Percentiles rank a stretch among this genome's conserved stretches.
These are phyloP conservation scores for Chlamydotis undulata DNA, from an alignment of 2,113 vertebrate species.

Conservation along the genomic window DNA sequence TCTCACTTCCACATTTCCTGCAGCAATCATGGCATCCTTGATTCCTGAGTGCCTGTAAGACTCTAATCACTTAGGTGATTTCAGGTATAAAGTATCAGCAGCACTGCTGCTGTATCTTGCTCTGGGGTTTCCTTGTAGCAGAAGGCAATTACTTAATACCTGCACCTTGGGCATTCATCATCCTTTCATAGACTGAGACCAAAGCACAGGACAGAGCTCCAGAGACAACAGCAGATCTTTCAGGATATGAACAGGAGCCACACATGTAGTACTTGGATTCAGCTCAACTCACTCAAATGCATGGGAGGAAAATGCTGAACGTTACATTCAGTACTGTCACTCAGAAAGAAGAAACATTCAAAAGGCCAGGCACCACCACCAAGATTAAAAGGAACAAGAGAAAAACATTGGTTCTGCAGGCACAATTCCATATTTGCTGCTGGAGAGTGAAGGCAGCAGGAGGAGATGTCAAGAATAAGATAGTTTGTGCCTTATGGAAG, in stretches of 20 bases:
- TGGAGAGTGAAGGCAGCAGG: background rate
- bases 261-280: background rate
- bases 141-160: constrained; percentile 55
- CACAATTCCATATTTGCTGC: background rate
- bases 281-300: background rate
- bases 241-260: background rate
- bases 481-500: background rate
- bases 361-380: background rate
- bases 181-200: background rate
- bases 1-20: background rate
- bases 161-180: constrained; percentile 36
- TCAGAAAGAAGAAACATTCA: background rate
- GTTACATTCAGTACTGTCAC: background rate
- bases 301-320: background rate
- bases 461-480: background rate
- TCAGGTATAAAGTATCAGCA: constrained; percentile 14
- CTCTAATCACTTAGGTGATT: background rate
- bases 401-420: background rate
- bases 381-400: background rate
- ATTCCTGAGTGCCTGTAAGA: background rate
- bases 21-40: background rate
- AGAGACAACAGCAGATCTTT: background rate
- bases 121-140: constrained; percentile 33
- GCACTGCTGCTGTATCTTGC: constrained; percentile 29
- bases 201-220: background rate